phyloP scores from a whole-genome alignment of 2,113 vertebrate species.

The Apodemus speciosus region DNA sequence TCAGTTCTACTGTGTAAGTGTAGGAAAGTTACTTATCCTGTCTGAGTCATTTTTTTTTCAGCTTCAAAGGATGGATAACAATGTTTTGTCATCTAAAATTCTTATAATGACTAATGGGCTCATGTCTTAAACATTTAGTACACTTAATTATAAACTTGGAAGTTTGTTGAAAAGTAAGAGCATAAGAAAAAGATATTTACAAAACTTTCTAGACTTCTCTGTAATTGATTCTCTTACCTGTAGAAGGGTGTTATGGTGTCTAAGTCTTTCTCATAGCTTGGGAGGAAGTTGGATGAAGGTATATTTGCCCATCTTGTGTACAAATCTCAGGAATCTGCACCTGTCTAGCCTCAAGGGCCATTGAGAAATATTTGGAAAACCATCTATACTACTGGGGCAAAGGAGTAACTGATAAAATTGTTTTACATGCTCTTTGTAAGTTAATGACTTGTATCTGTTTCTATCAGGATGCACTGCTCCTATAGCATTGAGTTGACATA shows the following conservation, averaged over 20 bases:
- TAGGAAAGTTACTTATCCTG: not conserved
- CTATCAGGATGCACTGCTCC: not conserved
- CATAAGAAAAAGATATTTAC: constrained; percentile 10
- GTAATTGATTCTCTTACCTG: not conserved
- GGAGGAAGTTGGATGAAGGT: not conserved
- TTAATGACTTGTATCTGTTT: constrained; percentile 10
- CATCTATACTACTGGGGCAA: constrained; percentile 36
- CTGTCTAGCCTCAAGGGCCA: not conserved
- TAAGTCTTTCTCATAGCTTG: not conserved
- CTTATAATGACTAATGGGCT: not conserved
- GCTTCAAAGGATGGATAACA: not conserved
- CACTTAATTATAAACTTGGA: not conserved
- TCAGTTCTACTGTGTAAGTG: not conserved
- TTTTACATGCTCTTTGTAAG: constrained; percentile 45
- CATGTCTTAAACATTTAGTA: not conserved
- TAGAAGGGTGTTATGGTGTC: not conserved
- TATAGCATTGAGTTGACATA: constrained; percentile 27
- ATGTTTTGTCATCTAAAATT: not conserved
- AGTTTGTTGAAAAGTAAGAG: not conserved
- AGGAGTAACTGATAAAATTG: constrained; percentile 60
- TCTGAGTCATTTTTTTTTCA: not conserved
- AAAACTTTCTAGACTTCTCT: constrained; percentile 23
- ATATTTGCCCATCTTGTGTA: not conserved
- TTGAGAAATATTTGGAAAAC: constrained; percentile 32
- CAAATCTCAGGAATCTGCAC: not conserved